A percentile compares a stretch with the other conserved stretches of the same genome.
These are phyloP conservation scores for Apoda limacodes DNA, from an alignment of 2,888 invertebrate genomes.

Conservation along the genomic window DNA sequence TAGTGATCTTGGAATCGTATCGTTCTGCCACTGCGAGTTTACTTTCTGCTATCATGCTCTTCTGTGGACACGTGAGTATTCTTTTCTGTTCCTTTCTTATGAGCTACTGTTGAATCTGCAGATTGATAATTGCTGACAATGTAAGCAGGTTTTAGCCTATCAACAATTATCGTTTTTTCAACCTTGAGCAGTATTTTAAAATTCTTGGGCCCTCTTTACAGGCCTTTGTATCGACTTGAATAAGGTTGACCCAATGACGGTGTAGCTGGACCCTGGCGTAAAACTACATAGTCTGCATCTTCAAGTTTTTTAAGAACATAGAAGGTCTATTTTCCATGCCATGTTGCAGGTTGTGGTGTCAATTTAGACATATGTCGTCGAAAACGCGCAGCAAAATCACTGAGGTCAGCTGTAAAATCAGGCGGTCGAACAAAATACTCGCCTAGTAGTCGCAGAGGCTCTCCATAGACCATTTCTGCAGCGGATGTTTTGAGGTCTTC, in stretches of 20 bases:
- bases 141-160: too few species aligned
- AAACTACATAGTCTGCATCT: conserved; percentile 5
- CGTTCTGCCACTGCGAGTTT: too few species aligned
- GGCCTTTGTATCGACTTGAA: conserved; percentile 6
- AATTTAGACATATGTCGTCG: conserved; percentile 6
- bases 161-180: conserved; percentile 4
- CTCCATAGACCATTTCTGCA: too few species aligned
- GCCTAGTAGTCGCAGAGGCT: too few species aligned
- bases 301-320: conserved; percentile 7
- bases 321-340: conserved; percentile 7
- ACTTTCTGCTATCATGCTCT: too few species aligned
- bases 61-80: too few species aligned
- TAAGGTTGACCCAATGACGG: conserved; percentile 7
- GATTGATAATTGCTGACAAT: too few species aligned
- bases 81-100: too few species aligned
- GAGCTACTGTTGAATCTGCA: too few species aligned
- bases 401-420: conserved; percentile 1
- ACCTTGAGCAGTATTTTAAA: conserved; percentile 3
- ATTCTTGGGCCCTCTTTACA: conserved; percentile 1
- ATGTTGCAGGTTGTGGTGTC: conserved; percentile 7
- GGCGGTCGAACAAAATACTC: too few species aligned
- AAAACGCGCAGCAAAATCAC: conserved; percentile 6
- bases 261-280: conserved; percentile 5
- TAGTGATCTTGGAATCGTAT: conserved; percentile 4
- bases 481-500: too few species aligned